A percentile compares a stretch with the other conserved stretches of the same genome.
Conservation (phyloP, 1,140 invertebrate species). For the Apis dorsata region DNA sequence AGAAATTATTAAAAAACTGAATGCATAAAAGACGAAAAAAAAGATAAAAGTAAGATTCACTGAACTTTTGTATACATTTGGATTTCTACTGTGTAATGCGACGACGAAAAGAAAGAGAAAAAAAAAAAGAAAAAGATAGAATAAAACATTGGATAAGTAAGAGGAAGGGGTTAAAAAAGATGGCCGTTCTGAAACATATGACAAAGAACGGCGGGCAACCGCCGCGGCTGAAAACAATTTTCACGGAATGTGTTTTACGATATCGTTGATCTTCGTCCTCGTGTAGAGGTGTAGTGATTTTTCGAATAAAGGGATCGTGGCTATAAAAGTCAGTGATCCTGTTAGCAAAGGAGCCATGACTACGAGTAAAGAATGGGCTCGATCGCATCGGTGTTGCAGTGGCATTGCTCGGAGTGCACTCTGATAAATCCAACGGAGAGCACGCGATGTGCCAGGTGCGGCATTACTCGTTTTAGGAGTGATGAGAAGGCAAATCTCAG, state of each 20-base stretch:
- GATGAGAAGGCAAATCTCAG: slow-evolving; percentile 67
- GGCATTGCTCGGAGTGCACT: slow-evolving; percentile 92
- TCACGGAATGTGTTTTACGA: slow-evolving; percentile 36
- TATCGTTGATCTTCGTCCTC: slow-evolving; percentile 54
- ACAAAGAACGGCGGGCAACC: slow-evolving; percentile 75
- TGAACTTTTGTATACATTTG: background rate
- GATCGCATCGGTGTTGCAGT: slow-evolving; percentile 93
- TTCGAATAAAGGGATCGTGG: slow-evolving; percentile 34
- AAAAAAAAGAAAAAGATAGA: slow-evolving; percentile 6
- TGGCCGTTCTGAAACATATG: slow-evolving; percentile 78
- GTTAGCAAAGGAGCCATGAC: slow-evolving; percentile 75
- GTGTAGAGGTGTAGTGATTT: slow-evolving; percentile 18
- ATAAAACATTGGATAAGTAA: background rate
- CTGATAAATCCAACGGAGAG: slow-evolving; percentile 92
- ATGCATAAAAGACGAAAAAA: background rate
- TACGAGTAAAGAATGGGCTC: slow-evolving; percentile 86
- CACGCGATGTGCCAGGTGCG: slow-evolving; percentile 89
- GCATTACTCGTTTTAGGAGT: slow-evolving; percentile 78
- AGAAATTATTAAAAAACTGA: background rate
- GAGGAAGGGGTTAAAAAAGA: slow-evolving; percentile 66
- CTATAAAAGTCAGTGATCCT: slow-evolving; percentile 51
- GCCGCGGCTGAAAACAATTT: slow-evolving; percentile 50
- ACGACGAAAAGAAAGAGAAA: background rate
- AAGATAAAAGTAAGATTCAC: slow-evolving; percentile 1
- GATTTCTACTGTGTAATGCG: slow-evolving; percentile 18